Percentiles rank a stretch among this genome's conserved stretches.
Evolutionary conservation across 2,888 invertebrate genomes (phyloP).

Genomic region (Rotaria socialis): DNA sequence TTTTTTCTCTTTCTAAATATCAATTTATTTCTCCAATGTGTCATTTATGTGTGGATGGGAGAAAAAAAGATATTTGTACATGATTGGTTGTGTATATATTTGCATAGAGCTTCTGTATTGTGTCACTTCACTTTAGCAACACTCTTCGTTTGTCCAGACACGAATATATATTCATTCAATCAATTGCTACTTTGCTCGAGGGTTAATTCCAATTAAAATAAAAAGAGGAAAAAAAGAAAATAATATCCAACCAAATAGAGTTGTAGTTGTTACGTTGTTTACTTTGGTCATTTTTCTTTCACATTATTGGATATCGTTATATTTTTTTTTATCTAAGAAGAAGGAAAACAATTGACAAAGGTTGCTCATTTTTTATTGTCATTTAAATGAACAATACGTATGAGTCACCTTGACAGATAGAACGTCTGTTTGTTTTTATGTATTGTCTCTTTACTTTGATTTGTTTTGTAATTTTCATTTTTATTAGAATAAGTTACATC

Average conservation of each 20-base stretch:
- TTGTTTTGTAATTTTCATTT: neutral
- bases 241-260: no score
- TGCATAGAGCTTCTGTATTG: constrained; percentile 20
- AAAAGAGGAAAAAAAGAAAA: no score
- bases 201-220: constrained; percentile 25
- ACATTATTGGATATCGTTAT: neutral
- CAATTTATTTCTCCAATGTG: constrained; percentile 8
- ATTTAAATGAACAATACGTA: neutral
- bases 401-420: neutral
- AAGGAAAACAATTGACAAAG: neutral
- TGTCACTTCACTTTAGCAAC: constrained; percentile 22
- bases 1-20: constrained; percentile 13
- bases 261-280: no score
- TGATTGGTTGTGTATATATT: constrained; percentile 18
- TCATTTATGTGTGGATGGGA: neutral
- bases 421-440: neutral
- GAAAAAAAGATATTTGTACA: constrained; percentile 9
- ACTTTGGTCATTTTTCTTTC: neutral
- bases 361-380: neutral
- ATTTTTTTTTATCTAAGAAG: neutral
- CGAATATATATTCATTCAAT: neutral
- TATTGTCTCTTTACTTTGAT: neutral
- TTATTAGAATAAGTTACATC: neutral
- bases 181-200: neutral
- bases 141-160: constrained; percentile 18